Percentiles rank a stretch among this genome's conserved stretches.
phyloP scores from a whole-genome alignment of 2,888 invertebrate genomes.

The Acleris laterana region DNA sequence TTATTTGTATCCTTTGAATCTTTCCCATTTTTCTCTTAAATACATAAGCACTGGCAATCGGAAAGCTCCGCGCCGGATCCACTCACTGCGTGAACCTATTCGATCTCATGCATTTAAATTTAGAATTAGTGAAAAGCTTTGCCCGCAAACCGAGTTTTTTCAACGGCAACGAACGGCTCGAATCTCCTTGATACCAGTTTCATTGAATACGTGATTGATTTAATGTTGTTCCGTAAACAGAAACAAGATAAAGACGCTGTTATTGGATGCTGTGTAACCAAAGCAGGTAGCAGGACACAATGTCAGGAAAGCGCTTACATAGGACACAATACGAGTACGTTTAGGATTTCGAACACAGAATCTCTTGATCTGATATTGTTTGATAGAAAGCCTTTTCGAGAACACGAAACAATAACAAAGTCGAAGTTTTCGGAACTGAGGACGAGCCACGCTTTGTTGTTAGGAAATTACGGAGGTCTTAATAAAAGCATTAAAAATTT shows the following conservation, averaged over 20 bases:
- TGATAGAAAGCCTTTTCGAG: slow-evolving; percentile 20
- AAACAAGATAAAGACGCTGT: slow-evolving; percentile 36
- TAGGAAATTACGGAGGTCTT: slow-evolving; percentile 6
- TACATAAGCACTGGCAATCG: slow-evolving; percentile 77
- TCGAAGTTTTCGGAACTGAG: slow-evolving; percentile 22
- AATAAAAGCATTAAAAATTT: slow-evolving; percentile 19
- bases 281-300: slow-evolving; percentile 27
- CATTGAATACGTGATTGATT: slow-evolving; percentile 77
- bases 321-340: slow-evolving; percentile 16
- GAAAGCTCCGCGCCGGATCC: slow-evolving; percentile 66
- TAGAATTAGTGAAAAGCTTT: slow-evolving; percentile 80
- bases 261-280: slow-evolving; percentile 31
- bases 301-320: slow-evolving; percentile 21
- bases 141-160: slow-evolving; percentile 70
- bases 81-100: slow-evolving; percentile 75
- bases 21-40: slow-evolving; percentile 72
- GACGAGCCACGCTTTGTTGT: slow-evolving; percentile 19
- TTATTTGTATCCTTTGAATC: slow-evolving; percentile 63
- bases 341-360: slow-evolving; percentile 14
- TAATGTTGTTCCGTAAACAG: slow-evolving; percentile 62
- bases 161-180: slow-evolving; percentile 68
- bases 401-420: slow-evolving; percentile 33
- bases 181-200: slow-evolving; percentile 65
- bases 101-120: slow-evolving; percentile 84
- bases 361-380: slow-evolving; percentile 20